Evolutionary conservation across 2,888 invertebrate genomes (phyloP).

Genomic region (Dromius quadrimaculatus): DNA sequence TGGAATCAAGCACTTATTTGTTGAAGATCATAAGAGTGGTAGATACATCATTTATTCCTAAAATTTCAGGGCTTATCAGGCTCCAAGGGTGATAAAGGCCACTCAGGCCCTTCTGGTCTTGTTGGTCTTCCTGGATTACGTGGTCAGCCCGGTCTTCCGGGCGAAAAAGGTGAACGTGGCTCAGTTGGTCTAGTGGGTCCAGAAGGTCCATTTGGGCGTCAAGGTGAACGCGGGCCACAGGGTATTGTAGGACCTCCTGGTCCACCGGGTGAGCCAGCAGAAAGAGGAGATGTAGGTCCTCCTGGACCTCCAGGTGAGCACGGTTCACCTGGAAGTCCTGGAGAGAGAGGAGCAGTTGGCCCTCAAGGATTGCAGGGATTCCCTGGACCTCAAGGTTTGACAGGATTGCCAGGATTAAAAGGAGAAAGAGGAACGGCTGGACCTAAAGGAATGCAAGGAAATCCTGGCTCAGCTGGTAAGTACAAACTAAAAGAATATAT

Average conservation of each 20-base stretch:
- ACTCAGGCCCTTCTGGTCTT: slow-evolving; percentile 77
- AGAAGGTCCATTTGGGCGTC: slow-evolving; percentile 79
- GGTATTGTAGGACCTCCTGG: slow-evolving; percentile 82
- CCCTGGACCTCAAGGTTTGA: slow-evolving; percentile 76
- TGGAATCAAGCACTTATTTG: too few species aligned
- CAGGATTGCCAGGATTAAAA: slow-evolving; percentile 74
- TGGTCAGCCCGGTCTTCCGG: slow-evolving; percentile 75
- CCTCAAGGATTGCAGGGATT: slow-evolving; percentile 78
- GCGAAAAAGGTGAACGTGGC: slow-evolving; percentile 84
- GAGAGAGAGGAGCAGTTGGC: slow-evolving; percentile 81
- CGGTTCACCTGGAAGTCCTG: slow-evolving; percentile 80
- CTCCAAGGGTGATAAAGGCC: slow-evolving; percentile 77
- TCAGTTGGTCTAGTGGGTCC: slow-evolving; percentile 77
- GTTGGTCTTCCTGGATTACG: slow-evolving; percentile 79
- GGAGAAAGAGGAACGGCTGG: slow-evolving; percentile 80
- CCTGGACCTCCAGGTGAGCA: slow-evolving; percentile 78
- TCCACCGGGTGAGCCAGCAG: slow-evolving; percentile 84
- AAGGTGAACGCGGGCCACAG: slow-evolving; percentile 80
- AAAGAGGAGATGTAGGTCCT: slow-evolving; percentile 81
- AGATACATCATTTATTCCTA: too few species aligned
- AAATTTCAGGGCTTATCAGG: slow-evolving; percentile 81
- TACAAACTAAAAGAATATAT: slow-evolving; percentile 43
- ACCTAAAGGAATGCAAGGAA: slow-evolving; percentile 81
- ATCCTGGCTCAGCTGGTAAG: slow-evolving; percentile 71
- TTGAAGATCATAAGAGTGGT: too few species aligned